Percentiles rank a stretch among this genome's conserved stretches.
phyloP scores from a whole-genome alignment of 2,888 invertebrate genomes.

The Cerastis rubricosa region DNA sequence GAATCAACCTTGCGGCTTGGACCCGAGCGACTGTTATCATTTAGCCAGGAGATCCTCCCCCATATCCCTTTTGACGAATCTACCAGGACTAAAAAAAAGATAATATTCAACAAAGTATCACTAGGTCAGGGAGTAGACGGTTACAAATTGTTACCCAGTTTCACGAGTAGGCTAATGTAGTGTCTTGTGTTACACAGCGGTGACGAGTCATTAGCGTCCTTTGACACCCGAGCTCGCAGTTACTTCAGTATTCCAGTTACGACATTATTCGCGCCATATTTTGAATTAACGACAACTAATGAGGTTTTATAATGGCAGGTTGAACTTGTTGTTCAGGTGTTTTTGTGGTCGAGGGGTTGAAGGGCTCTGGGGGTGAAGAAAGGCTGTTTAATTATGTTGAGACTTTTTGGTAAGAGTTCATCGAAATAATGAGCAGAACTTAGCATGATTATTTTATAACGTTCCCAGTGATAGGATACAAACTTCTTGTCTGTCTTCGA shows the following conservation, averaged over 20 bases:
- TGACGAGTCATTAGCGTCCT: constrained; percentile 60
- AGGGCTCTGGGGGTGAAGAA: neutral
- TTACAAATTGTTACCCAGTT: constrained; percentile 23
- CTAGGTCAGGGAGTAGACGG: neutral
- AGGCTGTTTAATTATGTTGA: constrained; percentile 19
- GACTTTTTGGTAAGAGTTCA: constrained; percentile 6
- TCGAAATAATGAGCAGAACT: neutral
- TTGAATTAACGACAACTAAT: constrained; percentile 54
- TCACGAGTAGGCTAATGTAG: constrained; percentile 42
- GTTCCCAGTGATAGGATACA: too few relatives aligned
- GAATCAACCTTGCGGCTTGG: too few relatives aligned
- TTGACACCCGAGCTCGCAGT: constrained; percentile 51
- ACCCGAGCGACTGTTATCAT: too few relatives aligned
- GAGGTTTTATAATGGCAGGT: constrained; percentile 50
- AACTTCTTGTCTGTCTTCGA: too few relatives aligned
- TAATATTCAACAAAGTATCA: neutral
- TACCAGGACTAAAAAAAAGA: neutral
- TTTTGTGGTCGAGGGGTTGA: constrained; percentile 16
- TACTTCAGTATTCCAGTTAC: constrained; percentile 45
- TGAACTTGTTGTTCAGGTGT: constrained; percentile 45
- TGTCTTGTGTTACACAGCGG: constrained; percentile 55
- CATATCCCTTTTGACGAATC: neutral
- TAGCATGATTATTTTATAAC: too few relatives aligned
- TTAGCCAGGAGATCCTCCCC: too few relatives aligned
- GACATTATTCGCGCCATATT: constrained; percentile 60